phyloP scores from a whole-genome alignment of 2,797 vertebrate species.

The Phrynocephalus vlangalii region DNA sequence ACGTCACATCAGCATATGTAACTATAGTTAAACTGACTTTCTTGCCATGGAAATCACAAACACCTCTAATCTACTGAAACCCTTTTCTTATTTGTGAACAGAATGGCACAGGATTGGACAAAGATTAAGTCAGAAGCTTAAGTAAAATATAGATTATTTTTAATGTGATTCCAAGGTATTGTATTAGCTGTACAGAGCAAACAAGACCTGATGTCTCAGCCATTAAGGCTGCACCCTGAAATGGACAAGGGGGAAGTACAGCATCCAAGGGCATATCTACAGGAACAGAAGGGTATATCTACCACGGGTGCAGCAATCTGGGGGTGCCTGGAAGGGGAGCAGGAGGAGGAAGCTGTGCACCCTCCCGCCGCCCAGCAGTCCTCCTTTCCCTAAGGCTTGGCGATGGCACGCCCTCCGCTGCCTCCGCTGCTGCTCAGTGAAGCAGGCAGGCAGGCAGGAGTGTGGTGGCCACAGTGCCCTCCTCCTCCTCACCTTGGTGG shows the following conservation, averaged over 20 bases:
- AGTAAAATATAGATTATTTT: background rate
- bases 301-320: too few species aligned
- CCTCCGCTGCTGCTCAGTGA: too few species aligned
- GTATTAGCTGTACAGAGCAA: background rate
- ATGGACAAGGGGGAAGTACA: conserved; percentile 10
- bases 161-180: background rate
- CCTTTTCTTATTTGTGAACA: background rate
- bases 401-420: too few species aligned
- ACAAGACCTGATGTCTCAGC: background rate
- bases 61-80: conserved; percentile 9
- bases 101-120: background rate
- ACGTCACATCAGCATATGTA: conserved; percentile 20
- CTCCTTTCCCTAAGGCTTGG: too few species aligned
- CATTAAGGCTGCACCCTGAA: background rate
- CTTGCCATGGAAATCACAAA: conserved; percentile 13
- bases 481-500: too few species aligned
- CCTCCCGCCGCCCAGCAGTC: too few species aligned
- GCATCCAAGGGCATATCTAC: too few species aligned
- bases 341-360: too few species aligned
- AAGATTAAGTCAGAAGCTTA: background rate
- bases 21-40: background rate
- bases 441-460: too few species aligned
- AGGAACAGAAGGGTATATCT: too few species aligned
- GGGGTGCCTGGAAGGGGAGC: too few species aligned
- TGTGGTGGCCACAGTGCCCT: too few species aligned